Evolutionary conservation across 2,797 vertebrate genomes (phyloP).

Genomic region (Hemibagrus guttatus): DNA sequence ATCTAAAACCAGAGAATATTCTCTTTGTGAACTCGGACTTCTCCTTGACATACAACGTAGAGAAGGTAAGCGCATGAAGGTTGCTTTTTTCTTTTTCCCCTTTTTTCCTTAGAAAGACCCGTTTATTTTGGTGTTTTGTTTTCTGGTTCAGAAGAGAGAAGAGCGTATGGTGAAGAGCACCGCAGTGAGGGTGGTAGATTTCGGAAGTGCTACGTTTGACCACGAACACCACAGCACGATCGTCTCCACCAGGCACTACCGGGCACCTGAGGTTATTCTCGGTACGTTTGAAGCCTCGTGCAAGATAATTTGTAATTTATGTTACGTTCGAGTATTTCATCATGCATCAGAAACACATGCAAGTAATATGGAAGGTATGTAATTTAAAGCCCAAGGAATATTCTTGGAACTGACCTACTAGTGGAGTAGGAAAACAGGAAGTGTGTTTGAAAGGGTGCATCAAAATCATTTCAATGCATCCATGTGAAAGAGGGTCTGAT

Average conservation of each 20-base stretch:
- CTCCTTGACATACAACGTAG: slow-evolving; percentile 90
- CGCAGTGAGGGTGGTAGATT: slow-evolving; percentile 90
- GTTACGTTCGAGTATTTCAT: background rate
- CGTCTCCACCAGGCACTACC: slow-evolving; percentile 94
- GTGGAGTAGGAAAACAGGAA: background rate
- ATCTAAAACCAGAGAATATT: slow-evolving; percentile 98
- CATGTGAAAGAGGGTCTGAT: background rate
- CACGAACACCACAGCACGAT: slow-evolving; percentile 98
- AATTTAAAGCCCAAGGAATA: background rate
- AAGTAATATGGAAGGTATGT: background rate
- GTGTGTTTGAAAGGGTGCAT: background rate
- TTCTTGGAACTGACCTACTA: background rate
- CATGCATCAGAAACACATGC: background rate
- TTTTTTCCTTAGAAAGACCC: background rate
- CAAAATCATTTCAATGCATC: no score
- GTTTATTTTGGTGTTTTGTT: background rate
- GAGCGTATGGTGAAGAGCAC: slow-evolving; percentile 93
- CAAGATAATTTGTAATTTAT: background rate
- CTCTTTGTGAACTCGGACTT: slow-evolving; percentile 97
- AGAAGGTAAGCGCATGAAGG: slow-evolving; percentile 82
- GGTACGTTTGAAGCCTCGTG: slow-evolving; percentile 72
- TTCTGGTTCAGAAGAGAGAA: slow-evolving; percentile 83
- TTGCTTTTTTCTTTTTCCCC: background rate
- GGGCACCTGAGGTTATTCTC: slow-evolving; percentile 94
- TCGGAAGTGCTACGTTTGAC: slow-evolving; percentile 96